Percentiles rank a stretch among this genome's conserved stretches.
These are phyloP conservation scores for Hirundo rustica DNA, from an alignment of 2,797 vertebrate genomes.

Conservation along the genomic window DNA sequence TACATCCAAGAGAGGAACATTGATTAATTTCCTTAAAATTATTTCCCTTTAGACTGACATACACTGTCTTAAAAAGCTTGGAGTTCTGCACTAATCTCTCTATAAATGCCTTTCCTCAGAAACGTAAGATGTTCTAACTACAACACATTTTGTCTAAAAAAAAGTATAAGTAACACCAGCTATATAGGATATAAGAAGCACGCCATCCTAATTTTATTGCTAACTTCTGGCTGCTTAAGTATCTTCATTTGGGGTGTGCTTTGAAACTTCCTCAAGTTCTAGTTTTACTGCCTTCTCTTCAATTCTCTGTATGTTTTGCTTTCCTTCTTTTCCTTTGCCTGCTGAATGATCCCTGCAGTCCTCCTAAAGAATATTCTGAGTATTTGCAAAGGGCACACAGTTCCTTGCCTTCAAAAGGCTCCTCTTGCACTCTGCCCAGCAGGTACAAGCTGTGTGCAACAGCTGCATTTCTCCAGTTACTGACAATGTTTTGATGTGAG, in stretches of 20 bases:
- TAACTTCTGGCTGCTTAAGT: neutral
- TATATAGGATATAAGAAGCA: neutral
- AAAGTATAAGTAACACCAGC: neutral
- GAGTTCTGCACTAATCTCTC: neutral
- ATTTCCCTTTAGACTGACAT: neutral
- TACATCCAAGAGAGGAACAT: neutral
- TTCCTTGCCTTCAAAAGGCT: neutral
- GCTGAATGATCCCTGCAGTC: neutral
- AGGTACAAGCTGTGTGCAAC: slow-evolving; percentile 9
- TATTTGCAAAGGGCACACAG: neutral
- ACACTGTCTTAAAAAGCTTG: neutral
- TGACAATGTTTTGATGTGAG: slow-evolving; percentile 3
- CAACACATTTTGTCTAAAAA: neutral
- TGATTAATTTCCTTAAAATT: neutral
- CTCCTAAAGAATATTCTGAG: neutral
- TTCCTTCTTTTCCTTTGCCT: neutral
- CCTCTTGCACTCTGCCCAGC: neutral
- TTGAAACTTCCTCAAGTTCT: neutral
- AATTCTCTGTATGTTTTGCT: neutral
- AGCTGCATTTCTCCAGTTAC: slow-evolving; percentile 35
- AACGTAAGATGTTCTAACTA: neutral
- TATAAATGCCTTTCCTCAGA: neutral
- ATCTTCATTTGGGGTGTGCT: neutral
- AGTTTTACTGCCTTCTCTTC: neutral
- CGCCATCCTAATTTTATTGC: neutral